Base-by-base conservation (phyloP, 2,113 vertebrate genomes). In the Hippocampus comes region DNA sequence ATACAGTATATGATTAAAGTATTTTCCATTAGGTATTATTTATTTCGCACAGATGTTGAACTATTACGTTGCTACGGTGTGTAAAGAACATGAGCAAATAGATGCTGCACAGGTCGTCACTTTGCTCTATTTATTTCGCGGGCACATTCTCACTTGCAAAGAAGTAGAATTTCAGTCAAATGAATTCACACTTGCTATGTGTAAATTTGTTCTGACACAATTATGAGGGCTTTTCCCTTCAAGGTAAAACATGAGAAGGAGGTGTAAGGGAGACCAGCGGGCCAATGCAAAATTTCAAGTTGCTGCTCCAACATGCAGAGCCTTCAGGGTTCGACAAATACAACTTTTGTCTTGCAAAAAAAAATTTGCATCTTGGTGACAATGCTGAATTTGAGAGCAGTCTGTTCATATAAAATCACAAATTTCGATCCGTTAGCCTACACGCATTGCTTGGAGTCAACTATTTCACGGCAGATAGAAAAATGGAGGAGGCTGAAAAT, bases 121-220 rank as follows among this genome's bases (percentile, higher is more conserved):
- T 73, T 65, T n/a, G 55, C 9, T 53, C 42, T 77, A 60, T 82
- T 68, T 48, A 67, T 60, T 25, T 59, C 21, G 1, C 18, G 14
- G 10, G 41, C 23, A 71, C 18, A 57, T 21, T 53, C 64, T 74
- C 65, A 67, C 56, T 0, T 20, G 68, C 41, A 64, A 23, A 30
- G 43, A 21, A 30, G 18, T 11, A 48, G 6, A 63, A 53, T 65
- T 72, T 3, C 51, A 76, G 30, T 70, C 41, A 34, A 64, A 53
- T 74, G 69, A 69, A 51, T 69, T 57, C 21, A 66, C 5, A 43
- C 46, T 61, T 5, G 9, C 23, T 14, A 70, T 63, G 17, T 69
- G 57, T 55, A 77, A 76, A 60, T 66, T 73, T 49, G 17, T 78
- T 72, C 74, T 67, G 71, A 67, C 60, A 83, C 60, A 63, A 79